These are phyloP conservation scores for Morone chrysops DNA, from an alignment of 2,113 vertebrate genomes.

Conservation along the genomic window DNA sequence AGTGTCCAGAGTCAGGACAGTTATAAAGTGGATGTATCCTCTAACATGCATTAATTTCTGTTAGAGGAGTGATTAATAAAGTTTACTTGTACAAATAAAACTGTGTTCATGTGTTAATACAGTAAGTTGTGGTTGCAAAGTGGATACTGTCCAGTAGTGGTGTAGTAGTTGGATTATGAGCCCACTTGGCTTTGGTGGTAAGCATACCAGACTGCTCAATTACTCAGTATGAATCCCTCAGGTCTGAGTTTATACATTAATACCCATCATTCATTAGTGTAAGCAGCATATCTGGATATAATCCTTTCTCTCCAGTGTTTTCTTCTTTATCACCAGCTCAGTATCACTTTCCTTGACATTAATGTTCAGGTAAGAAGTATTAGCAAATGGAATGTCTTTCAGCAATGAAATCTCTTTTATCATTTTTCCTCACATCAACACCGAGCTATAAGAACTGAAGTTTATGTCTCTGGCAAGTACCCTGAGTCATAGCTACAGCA, in stretches of 20 bases:
- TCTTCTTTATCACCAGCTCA: constrained; percentile 31
- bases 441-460: not conserved
- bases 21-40: not conserved
- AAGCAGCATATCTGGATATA: constrained; percentile 59
- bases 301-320: constrained; percentile 52
- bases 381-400: constrained; percentile 49
- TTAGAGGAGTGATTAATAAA: not conserved
- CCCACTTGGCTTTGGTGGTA: constrained; percentile 25
- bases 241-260: constrained; percentile 59
- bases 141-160: not conserved
- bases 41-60: not conserved
- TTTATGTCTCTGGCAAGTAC: constrained; percentile 28
- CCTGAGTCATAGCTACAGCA: not conserved
- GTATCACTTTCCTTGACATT: constrained; percentile 43
- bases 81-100: not conserved
- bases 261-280: constrained; percentile 61
- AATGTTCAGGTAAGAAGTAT: constrained; percentile 59
- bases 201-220: constrained; percentile 37
- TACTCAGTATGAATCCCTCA: constrained; percentile 45
- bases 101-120: not conserved
- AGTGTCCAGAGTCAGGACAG: not conserved
- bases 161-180: constrained; percentile 8
- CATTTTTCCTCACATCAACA: constrained; percentile 16
- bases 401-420: constrained; percentile 36
- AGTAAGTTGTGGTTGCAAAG: not conserved